Percentiles rank a stretch among this genome's conserved stretches.
These are phyloP conservation scores for Micromys minutus DNA, from an alignment of 2,113 vertebrate species.

Conservation along the genomic window DNA sequence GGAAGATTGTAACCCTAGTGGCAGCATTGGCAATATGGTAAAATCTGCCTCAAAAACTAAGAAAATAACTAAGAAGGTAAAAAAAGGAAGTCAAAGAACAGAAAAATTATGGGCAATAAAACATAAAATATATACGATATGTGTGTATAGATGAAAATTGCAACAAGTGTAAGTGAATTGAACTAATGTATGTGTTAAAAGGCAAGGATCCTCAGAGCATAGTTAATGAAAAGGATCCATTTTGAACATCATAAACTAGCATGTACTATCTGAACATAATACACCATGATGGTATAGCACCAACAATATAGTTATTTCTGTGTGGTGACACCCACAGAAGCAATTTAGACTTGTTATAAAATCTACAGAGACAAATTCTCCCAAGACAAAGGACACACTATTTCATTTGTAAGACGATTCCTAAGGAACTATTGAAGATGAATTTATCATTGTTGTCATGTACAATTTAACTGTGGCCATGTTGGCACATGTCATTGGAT, in stretches of 20 bases:
- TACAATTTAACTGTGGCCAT: background rate
- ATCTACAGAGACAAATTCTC: background rate
- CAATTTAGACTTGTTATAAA: background rate
- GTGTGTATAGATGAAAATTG: background rate
- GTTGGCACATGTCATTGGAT: background rate
- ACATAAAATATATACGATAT: background rate
- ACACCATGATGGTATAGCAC: background rate
- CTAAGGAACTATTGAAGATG: slow-evolving; percentile 14
- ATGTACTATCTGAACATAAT: background rate
- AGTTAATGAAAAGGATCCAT: background rate
- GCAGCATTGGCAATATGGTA: too few relatives aligned
- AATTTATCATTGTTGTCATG: background rate
- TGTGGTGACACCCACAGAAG: background rate
- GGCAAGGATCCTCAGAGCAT: background rate
- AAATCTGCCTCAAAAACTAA: background rate
- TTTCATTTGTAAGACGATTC: background rate
- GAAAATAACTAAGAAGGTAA: background rate
- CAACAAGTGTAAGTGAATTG: slow-evolving; percentile 4
- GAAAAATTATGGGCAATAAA: background rate
- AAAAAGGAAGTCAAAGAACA: background rate
- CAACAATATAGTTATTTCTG: background rate
- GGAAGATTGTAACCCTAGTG: too few relatives aligned
- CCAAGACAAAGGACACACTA: background rate
- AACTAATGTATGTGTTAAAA: slow-evolving; percentile 1
- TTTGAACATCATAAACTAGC: background rate